Base-by-base conservation (phyloP, 2,888 invertebrate species). In the Acronicta psi region DNA sequence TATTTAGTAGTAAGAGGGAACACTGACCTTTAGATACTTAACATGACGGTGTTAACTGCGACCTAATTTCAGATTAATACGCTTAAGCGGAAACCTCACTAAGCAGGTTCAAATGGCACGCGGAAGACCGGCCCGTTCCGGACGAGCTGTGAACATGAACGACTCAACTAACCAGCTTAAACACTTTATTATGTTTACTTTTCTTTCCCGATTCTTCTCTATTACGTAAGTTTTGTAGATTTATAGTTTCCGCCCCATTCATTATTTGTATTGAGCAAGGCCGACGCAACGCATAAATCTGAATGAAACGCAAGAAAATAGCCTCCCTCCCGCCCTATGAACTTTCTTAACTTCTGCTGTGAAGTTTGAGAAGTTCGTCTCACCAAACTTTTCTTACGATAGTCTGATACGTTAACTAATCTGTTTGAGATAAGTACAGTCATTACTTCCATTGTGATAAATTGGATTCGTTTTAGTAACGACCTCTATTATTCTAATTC, bases 51-150 rank as follows among this genome's bases (percentile, higher is more conserved):
- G 90, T 92, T 90, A 91, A 90, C 89, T 89, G 88, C 83, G 93
- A 94, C 94, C 94, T 90, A 94, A 94, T 94, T 94, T 91, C 84
- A 88, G 86, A 93, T 94, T 93, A 93, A 94, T 93, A 90, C 93
- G 90, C 89, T 92, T 94, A 93, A 88, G 87, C 88, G 90, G 94
- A 94, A 94, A 93, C 94, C 94, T 92, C 92, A 93, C 93, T 89
- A 93, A 91, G 90, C 89, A 82, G 89, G 92, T 91, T 91, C 89
- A 86, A 91, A 92, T 88, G 86, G 90, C 91, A 85, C 84, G 74
- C 83, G 87, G 86, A 86, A 86, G 83, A 82, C 83, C 85, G 83
- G 70, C 45, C 77, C 78, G 80, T 78, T 79, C 81, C 83, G 60
- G 75, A 62, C 62, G 66, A 65, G 75, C 75, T 68, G 59, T 59